Base-by-base conservation (phyloP, 2,113 vertebrate genomes). In the Acanthochromis polyacanthus region DNA sequence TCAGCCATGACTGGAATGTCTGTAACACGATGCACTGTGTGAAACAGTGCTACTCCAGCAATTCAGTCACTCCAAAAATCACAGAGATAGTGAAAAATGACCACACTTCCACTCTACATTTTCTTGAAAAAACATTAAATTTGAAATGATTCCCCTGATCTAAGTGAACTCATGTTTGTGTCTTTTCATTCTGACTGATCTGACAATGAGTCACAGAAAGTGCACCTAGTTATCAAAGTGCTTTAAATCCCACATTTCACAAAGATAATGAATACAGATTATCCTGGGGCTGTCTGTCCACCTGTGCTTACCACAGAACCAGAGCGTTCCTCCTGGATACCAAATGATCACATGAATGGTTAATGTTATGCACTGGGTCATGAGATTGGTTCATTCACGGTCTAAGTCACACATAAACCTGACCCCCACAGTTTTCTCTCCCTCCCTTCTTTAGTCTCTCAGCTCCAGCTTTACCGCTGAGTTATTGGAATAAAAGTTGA, bases 351-450 rank as follows among this genome's bases (percentile, higher is more conserved):
- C 73, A 88, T 88, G 30, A 80, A 75, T 65, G 74, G 68, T 83
- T 83, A 60, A 87, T 84, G 71, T 48, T 62, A 76, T 32, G 23
- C 55, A 20, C 71, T 83, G 64, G 81, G 32, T 90, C 79, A 86
- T 77, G 78, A 81, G 85, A 88, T 87, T 81, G 59, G 72, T 69
- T 91, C 64, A 67, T 65, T 84, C 75, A 87, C 11, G 50, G 73
- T 90, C 82, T 45, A 56, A 77, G 77, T 70, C 83, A 59, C 79
- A 55, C 65, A 71, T 28, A 77, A 73, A 78, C 73, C 83, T 73
- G 9, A 59, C 51, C 23, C 30, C 16, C 16, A 51, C 30, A 61
- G 43, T 19, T 58, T 22, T n/a, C 10, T 45, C 64, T 51, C 56
- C 23, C 40, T 12, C 8, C 11, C 12, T 10, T 3, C 22, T 5